Evolutionary conservation across 2,888 invertebrate genomes (phyloP).

Genomic region (Diplolepis rosae): DNA sequence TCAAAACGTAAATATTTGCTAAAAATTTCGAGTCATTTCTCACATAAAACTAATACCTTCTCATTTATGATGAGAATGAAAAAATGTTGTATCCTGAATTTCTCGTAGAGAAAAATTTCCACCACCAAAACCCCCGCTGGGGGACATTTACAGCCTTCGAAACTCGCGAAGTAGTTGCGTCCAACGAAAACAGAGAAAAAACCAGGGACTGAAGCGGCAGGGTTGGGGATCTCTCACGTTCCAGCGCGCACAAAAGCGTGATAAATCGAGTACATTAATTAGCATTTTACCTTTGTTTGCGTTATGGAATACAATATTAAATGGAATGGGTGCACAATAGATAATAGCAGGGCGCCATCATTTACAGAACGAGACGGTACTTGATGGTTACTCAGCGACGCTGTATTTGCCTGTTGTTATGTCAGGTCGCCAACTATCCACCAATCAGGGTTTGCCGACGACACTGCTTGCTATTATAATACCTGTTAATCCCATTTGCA

Average conservation of each 20-base stretch:
- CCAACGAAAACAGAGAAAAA: conserved; percentile 43
- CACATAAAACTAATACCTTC: no score
- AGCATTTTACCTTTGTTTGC: conserved; percentile 74
- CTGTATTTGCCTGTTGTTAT: neutral
- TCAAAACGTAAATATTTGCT: no score
- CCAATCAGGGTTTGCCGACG: neutral
- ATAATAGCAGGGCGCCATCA: conserved; percentile 71
- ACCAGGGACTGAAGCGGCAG: conserved; percentile 47
- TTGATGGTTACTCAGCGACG: conserved; percentile 1
- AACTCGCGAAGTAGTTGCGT: conserved; percentile 56
- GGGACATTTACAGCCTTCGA: conserved; percentile 47
- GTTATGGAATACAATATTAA: conserved; percentile 73
- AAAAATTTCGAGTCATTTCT: no score
- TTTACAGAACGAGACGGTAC: conserved; percentile 55
- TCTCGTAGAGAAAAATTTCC: conserved; percentile 8
- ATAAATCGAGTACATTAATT: conserved; percentile 73
- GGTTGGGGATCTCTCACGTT: conserved; percentile 52
- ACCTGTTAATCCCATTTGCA: neutral
- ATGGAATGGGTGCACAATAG: conserved; percentile 73
- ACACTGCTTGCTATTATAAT: neutral
- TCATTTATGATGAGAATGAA: no score
- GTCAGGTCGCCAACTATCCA: neutral
- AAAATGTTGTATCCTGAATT: no score
- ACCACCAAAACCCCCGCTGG: conserved; percentile 4
- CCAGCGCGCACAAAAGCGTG: conserved; percentile 71